Percentiles rank a stretch among this genome's conserved stretches.
Evolutionary conservation across 1,140 invertebrate species (phyloP).

Genomic region (Tachypleus tridentatus): DNA sequence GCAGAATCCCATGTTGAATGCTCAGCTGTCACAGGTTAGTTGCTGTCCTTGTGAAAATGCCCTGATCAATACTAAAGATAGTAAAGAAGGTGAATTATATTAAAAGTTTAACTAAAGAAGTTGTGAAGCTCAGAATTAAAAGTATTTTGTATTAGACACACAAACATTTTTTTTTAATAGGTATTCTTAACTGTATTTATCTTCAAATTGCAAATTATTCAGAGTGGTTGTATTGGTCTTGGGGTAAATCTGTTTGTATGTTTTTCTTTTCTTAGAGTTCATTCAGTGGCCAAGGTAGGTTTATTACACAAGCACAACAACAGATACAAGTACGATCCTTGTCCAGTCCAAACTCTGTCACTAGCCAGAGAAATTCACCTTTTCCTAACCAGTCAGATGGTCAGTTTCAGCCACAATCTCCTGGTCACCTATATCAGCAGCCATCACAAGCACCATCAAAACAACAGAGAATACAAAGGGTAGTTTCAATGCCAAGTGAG

Average conservation of each 20-base stretch:
- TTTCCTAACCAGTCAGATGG: conserved; percentile 15
- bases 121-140: too few species aligned
- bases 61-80: too few species aligned
- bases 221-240: too few species aligned
- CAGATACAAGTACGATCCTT: conserved; percentile 13
- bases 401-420: conserved; percentile 14
- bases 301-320: conserved; percentile 9
- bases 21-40: conserved; percentile 8
- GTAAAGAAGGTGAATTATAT: too few species aligned
- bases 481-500: conserved; percentile 19
- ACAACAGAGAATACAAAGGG: conserved; percentile 19
- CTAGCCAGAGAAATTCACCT: conserved; percentile 7
- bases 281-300: conserved; percentile 5
- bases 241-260: too few species aligned
- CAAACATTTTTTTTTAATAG: background rate
- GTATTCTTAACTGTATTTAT: background rate
- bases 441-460: conserved; percentile 5
- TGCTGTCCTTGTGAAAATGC: too few species aligned
- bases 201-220: background rate
- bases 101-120: too few species aligned
- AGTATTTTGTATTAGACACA: background rate
- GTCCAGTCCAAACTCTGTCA: conserved; percentile 14
- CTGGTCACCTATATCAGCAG: conserved; percentile 12
- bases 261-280: conserved; percentile 4
- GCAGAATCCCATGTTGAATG: conserved; percentile 19